Evolutionary conservation across 2,113 vertebrate genomes (phyloP), one percentile per base, ranked within the genome.

Genomic region (Pseudopodoces humilis): DNA sequence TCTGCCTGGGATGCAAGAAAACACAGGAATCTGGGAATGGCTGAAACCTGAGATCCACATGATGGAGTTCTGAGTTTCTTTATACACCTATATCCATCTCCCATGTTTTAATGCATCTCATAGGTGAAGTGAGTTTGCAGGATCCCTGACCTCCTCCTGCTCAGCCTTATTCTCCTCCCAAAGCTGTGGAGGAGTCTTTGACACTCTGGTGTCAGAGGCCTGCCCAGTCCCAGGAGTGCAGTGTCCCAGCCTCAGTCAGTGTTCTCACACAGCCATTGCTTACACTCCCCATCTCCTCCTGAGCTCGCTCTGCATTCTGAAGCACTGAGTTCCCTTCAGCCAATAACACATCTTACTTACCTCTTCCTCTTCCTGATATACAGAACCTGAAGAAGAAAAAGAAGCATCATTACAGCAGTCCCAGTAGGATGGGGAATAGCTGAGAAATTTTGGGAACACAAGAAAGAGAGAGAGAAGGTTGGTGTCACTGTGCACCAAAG

Each of bases 281-380:
- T n/a, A 30, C 37, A 1, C 27, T 76, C 28, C 70, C 71, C 44
- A 11, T 69, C 89, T 70, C 76, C 56, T 77, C 33, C 62, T 28
- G 10, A 55, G 39, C 69, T 79, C 50, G 1, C 16, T 30, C 55
- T 56, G 60, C 46, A 47, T 27, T 85, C 76, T 82, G 52, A 87
- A 86, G n/a, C 55, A 47, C 41, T 6, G 30, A 85, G 13, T 49
- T 87, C 44, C 62, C n/a, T 82, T 88, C 75, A 83, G 39, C 50
- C 49, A 86, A 20, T 16, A 52, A 33, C 35, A 93, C 53, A 68
- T 6, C 10, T n/a, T 56, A 93, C 98, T 98, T 97, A 99, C 99
- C 99, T 98, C 97, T 99, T 99, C 92, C 98, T 98, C 97, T 99
- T 99, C 96, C 99, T 98, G 97, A 99, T 98, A 89, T 99, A 99